Evolutionary conservation across 2,113 vertebrate genomes (phyloP), one percentile per base, ranked within the genome.

Genomic region (Jaculus jaculus): DNA sequence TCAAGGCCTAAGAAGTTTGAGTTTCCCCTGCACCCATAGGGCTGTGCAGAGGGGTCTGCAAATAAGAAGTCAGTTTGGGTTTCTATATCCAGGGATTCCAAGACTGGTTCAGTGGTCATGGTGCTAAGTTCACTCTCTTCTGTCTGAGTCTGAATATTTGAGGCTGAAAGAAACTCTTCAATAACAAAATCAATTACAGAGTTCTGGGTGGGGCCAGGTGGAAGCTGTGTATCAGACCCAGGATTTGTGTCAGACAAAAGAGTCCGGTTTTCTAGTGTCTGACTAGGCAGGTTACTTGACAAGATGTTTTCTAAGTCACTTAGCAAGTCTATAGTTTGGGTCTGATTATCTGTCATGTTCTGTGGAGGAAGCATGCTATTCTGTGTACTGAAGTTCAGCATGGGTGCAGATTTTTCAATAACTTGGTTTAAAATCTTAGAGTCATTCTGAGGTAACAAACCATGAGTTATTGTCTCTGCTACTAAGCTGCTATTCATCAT

Each of bases 141-240:
- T 0, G 99, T 99, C 93, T 99, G 99, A 8, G 99, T 99, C 96
- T 99, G 99, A 96, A 99, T 99, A 96, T 99, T 99, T 87, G 99
- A 99, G 13, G 99, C 99, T 2, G 98, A 99, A 73, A 99, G 99
- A 96, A 99, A 99, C 93, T 99, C 99, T 89, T 99, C 99, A 37
- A 99, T 99, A 97, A 99, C 99, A 79, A 99, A 99, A 97, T 99
- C 99, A 54, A 99, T 99, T 32, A 98, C 98, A 0, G 98, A 96
- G 95, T 98, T 98, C 77, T 99, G 99, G 7, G 98, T 97, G 15
- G 99, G 98, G 85, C 98, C 98, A 42, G 99, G 96, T 13, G 98
- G 98, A 88, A 99, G 97, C 91, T 98, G 98, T 0, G 98, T 91
- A 30, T 98, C 98, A 92, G 98, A 98, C 85, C 97, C 98, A 10